Percentiles rank a stretch among this genome's conserved stretches.
Conservation (phyloP, 2,113 vertebrate species). For the Panthera tigris region DNA sequence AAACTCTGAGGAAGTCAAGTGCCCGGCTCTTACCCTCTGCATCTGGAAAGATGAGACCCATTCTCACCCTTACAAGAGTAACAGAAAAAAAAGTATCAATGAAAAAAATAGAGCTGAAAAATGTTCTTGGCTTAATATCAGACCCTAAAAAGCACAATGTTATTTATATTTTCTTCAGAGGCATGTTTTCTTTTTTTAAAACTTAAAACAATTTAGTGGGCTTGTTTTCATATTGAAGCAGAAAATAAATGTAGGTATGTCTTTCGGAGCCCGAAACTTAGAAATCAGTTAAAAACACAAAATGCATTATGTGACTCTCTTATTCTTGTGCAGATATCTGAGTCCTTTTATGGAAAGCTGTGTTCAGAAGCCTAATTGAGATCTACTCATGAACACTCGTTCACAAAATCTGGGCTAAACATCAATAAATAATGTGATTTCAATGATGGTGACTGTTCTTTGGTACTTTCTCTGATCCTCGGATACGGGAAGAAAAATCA, state of each 20-base stretch:
- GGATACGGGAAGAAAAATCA: slow-evolving; percentile 46
- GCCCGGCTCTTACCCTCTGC: background rate
- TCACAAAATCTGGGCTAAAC: slow-evolving; percentile 44
- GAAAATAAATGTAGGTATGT: background rate
- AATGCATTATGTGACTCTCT: background rate
- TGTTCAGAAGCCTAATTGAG: background rate
- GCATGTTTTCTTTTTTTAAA: background rate
- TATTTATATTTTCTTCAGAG: background rate
- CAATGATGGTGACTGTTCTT: slow-evolving; percentile 10
- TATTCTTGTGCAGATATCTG: background rate
- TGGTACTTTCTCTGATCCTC: slow-evolving; percentile 63
- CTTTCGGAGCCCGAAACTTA: background rate
- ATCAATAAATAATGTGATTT: slow-evolving; percentile 4
- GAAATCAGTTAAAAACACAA: background rate
- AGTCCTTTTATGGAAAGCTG: background rate
- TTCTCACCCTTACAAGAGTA: background rate
- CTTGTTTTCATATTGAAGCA: background rate
- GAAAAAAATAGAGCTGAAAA: background rate
- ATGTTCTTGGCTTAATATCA: background rate
- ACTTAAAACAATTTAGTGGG: background rate
- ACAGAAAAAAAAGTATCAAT: background rate
- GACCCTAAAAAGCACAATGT: background rate
- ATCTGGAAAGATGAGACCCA: background rate
- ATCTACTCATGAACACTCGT: background rate
- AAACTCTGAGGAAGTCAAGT: background rate